phyloP scores from a whole-genome alignment of 64 coral and sea anemone species.

The Pachyseris speciosa region DNA sequence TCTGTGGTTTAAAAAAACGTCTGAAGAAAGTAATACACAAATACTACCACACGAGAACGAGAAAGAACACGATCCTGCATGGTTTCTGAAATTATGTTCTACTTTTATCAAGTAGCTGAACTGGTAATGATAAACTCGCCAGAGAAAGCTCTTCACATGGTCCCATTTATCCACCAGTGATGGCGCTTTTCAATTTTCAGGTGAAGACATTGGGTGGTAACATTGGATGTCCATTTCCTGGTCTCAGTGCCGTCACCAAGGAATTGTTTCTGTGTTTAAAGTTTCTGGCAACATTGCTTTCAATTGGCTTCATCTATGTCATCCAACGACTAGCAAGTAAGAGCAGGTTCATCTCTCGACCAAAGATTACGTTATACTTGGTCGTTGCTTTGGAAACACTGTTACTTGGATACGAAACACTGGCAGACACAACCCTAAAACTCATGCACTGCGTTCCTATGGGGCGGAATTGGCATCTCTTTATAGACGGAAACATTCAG shows the following conservation, averaged over 20 bases:
- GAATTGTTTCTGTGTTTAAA: constrained; percentile 62
- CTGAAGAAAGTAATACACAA: not conserved
- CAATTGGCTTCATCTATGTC: constrained; percentile 45
- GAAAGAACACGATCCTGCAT: constrained; percentile 40
- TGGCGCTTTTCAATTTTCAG: constrained; percentile 89
- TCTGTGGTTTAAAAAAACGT: constrained; percentile 49
- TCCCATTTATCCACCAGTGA: constrained; percentile 59
- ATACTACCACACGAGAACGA: not conserved
- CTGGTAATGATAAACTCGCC: constrained; percentile 47
- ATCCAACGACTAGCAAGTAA: constrained; percentile 7
- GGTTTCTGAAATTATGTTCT: constrained; percentile 81
- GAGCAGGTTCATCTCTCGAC: not conserved
- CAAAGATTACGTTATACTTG: constrained; percentile 57
- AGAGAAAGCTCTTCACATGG: not conserved
- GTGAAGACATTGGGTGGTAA: constrained; percentile 28
- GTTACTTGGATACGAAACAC: constrained; percentile 90
- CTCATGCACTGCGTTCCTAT: constrained; percentile 69
- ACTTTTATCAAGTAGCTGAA: constrained; percentile 82
- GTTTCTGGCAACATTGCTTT: constrained; percentile 53
- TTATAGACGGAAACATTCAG: constrained; percentile 50
- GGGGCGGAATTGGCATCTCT: constrained; percentile 48
- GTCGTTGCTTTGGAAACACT: constrained; percentile 81
- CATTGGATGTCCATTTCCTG: constrained; percentile 77
- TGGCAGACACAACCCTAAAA: constrained; percentile 65
- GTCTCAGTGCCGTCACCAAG: constrained; percentile 74